phyloP scores from a whole-genome alignment of 2,797 vertebrate genomes.

The Poeciliopsis paucimaculata region DNA sequence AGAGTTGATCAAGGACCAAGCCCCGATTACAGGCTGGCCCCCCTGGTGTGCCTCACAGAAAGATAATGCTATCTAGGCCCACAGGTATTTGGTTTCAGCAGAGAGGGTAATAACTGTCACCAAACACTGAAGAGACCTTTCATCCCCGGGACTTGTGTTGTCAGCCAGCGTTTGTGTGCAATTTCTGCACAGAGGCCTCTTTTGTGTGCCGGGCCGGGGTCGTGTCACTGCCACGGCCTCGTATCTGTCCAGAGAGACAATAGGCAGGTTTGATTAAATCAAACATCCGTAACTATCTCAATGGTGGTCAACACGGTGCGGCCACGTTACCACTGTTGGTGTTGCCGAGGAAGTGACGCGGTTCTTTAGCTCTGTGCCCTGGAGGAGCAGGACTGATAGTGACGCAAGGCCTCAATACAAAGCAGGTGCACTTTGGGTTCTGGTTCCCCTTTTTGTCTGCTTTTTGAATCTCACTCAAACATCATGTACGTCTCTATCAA shows the following conservation, averaged over 20 bases:
- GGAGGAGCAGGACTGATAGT: constrained; percentile 51
- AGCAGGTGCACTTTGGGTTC: constrained; percentile 35
- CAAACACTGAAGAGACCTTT: constrained; percentile 79
- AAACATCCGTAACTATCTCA: constrained; percentile 76
- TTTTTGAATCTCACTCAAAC: background rate
- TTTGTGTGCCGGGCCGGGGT: constrained; percentile 68
- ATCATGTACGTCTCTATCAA: constrained; percentile 26
- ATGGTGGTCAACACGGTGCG: constrained; percentile 59
- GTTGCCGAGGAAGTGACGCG: constrained; percentile 61
- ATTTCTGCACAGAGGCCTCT: constrained; percentile 68
- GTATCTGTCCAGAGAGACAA: constrained; percentile 71
- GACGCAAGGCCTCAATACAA: constrained; percentile 31
- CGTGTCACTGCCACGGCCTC: constrained; percentile 58
- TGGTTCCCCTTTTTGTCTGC: background rate
- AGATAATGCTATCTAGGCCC: constrained; percentile 78
- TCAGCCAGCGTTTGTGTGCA: constrained; percentile 71
- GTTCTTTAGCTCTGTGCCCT: constrained; percentile 45
- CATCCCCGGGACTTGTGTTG: constrained; percentile 68
- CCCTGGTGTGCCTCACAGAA: constrained; percentile 68
- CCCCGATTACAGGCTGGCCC: constrained; percentile 74
- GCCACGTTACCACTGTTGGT: constrained; percentile 46
- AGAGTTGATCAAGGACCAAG: constrained; percentile 60
- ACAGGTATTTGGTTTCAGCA: constrained; percentile 81
- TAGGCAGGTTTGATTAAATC: constrained; percentile 75
- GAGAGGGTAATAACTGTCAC: constrained; percentile 80